Evolutionary conservation across 1,140 invertebrate species (phyloP).

Genomic region (Atta colombica): DNA sequence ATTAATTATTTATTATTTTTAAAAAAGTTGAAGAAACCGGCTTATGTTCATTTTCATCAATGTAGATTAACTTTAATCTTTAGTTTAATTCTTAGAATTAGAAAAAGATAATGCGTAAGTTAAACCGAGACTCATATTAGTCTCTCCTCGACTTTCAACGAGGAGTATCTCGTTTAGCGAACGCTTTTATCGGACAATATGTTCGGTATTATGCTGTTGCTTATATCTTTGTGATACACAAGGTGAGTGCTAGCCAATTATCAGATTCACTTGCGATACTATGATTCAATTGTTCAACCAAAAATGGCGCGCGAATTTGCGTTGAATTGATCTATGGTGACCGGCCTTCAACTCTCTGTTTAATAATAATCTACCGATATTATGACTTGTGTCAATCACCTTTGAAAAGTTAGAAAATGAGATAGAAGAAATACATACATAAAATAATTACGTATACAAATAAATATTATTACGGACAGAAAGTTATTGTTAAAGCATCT

Average conservation of each 20-base stretch:
- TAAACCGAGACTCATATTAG: neutral
- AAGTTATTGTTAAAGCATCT: too few relatives aligned
- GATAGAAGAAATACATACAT: neutral
- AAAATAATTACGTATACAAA: neutral
- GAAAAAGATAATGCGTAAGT: too few relatives aligned
- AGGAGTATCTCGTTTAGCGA: neutral
- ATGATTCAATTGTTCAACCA: conserved; percentile 63
- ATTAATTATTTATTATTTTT: conserved; percentile 22
- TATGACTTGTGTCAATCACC: conserved; percentile 63
- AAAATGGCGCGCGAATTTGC: conserved; percentile 73
- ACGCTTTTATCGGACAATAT: neutral
- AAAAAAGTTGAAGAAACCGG: neutral
- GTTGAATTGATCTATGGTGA: conserved; percentile 64
- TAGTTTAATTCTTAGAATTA: too few relatives aligned
- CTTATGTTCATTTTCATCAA: too few relatives aligned
- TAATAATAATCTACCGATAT: neutral
- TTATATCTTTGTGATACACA: neutral
- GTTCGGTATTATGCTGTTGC: neutral
- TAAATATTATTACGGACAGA: neutral
- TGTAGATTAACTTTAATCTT: too few relatives aligned
- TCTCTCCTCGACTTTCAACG: neutral
- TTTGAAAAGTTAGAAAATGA: conserved; percentile 28
- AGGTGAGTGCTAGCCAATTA: conserved; percentile 29
- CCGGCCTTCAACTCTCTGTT: conserved; percentile 57
- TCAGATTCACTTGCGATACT: conserved; percentile 30